Conservation (phyloP, 2,113 vertebrate species). For the Oreocharis arfaki region DNA sequence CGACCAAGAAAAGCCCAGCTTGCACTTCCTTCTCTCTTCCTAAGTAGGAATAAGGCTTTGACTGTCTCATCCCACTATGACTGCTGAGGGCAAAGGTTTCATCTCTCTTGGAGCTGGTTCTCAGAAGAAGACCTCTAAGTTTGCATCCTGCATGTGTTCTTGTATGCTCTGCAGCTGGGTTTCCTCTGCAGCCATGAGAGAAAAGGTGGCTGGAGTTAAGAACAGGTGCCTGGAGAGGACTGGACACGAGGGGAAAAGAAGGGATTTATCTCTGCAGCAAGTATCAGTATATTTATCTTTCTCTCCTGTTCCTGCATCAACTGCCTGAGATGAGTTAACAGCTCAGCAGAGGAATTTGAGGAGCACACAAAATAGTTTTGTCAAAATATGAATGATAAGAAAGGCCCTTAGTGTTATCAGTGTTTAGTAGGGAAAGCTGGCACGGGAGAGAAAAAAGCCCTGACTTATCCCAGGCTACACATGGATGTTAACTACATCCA, state of each 20-base stretch:
- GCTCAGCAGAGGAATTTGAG: not conserved
- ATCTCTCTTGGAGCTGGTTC: not conserved
- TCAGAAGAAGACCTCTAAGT: not conserved
- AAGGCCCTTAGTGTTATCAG: not conserved
- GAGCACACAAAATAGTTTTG: not conserved
- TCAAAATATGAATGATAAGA: not conserved
- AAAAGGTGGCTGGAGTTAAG: not conserved
- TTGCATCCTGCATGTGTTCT: not conserved
- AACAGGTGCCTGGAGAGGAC: not conserved
- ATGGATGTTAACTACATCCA: not conserved
- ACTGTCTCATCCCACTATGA: not conserved
- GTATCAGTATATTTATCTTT: not conserved
- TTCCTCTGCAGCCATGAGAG: not conserved
- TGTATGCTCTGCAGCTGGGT: not conserved
- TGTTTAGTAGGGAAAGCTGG: not conserved
- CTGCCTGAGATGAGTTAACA: not conserved
- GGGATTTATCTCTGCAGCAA: not conserved
- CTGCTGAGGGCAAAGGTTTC: not conserved
- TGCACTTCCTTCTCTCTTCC: fast-evolving
- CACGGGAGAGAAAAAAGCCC: not conserved
- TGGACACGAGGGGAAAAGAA: not conserved
- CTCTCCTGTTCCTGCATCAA: not conserved
- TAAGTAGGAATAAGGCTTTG: not conserved
- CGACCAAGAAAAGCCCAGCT: fast-evolving
- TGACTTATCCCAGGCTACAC: not conserved